Evolutionary conservation across 2,113 vertebrate species (phyloP).

Genomic region (Thunnus maccoyii): DNA sequence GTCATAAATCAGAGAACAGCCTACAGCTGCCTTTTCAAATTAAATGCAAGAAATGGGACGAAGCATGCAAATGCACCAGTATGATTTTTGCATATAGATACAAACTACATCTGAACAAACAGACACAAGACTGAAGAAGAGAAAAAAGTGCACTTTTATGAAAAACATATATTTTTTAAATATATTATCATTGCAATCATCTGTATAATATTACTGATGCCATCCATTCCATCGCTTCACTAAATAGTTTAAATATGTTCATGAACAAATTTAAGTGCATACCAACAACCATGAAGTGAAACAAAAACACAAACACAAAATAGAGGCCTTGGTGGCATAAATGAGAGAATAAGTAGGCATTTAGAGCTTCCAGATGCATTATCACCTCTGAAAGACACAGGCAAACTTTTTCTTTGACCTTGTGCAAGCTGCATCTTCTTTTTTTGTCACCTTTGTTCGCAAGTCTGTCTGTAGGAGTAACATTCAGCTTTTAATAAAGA

Average conservation of each 20-base stretch:
- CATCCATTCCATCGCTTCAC: too few relatives aligned
- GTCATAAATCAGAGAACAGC: not conserved
- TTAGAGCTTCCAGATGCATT: slow-evolving; percentile 71
- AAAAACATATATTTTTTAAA: too few relatives aligned
- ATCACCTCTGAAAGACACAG: slow-evolving; percentile 70
- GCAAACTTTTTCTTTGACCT: slow-evolving; percentile 76
- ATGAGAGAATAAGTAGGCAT: slow-evolving; percentile 75
- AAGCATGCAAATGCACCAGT: not conserved
- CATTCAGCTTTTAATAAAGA: slow-evolving; percentile 12
- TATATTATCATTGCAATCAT: too few relatives aligned
- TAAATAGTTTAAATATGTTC: too few relatives aligned
- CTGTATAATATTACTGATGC: too few relatives aligned
- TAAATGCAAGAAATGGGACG: not conserved
- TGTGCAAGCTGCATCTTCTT: slow-evolving; percentile 31
- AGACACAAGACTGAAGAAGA: not conserved
- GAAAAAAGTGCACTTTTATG: not conserved
- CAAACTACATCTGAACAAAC: not conserved
- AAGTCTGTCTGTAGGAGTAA: slow-evolving; percentile 1
- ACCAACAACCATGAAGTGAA: not conserved
- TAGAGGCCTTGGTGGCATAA: slow-evolving; percentile 75
- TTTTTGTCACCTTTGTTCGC: not conserved
- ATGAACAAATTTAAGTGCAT: too few relatives aligned
- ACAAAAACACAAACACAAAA: not conserved
- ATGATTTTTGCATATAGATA: not conserved
- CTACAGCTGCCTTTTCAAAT: not conserved